Evolutionary conservation across 1,140 invertebrate genomes (phyloP), one percentile per base, ranked within the genome.

Genomic region (Idris sp.): DNA sequence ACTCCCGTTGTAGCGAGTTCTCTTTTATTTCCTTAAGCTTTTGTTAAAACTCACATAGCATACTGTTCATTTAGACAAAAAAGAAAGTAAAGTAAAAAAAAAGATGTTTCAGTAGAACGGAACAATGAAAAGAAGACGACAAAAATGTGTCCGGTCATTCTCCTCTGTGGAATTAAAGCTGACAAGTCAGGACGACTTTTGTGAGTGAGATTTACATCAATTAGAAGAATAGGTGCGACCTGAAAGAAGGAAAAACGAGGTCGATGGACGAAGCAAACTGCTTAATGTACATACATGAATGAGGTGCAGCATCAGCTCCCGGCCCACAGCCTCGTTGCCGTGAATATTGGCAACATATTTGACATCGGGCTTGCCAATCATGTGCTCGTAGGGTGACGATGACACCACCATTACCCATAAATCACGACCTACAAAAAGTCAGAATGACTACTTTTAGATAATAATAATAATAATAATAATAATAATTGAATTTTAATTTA

Each of bases 321-420:
- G 89, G 3, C 96, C 95, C 5, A 97, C 94, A 1, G 94, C 93
- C 86, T 97, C 94, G 79, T 96, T 96, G 26, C 95, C 95, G 81
- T 97, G 95, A 86, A 97, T 97, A 83, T 97, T 97, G 33, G 93
- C 95, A 7, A 97, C 93, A 81, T 96, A 96, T 85, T 97, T 97
- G 0, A 97, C 95, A 81, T 97, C 94, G 2, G 96, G 96, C 80
- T 96, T 96, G 26, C 95, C 93, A 65, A 97, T 92, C 92, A 95
- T 95, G 84, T 96, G 96, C 84, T 95, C 95, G 84, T 94, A 94
- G 0, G 93, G 96, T 30, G 92, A 96, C 28, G 92, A 92, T 0
- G 96, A 95, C 10, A 98, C 94, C 36, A 98, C 95, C 92, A 98
- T 93, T 15, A 98, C 96, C 96, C 96, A 98, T 9, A 98, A 90